A percentile compares a stretch with the other conserved stretches of the same genome.
phyloP scores from a whole-genome alignment of 1,140 invertebrate genomes.

The Heterodera schachtii region DNA sequence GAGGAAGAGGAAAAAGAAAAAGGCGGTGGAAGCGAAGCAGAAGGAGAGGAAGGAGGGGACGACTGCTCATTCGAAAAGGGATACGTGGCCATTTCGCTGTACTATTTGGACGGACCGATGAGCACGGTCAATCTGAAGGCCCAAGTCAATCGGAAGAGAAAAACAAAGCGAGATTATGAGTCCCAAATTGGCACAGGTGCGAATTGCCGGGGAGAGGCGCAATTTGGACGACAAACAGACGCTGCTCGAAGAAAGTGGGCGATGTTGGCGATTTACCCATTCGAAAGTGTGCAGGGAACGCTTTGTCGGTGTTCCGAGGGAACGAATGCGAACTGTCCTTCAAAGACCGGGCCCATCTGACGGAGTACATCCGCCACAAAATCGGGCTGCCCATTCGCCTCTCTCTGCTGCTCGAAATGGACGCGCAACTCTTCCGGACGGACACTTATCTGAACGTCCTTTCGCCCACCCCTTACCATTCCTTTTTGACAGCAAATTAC shows the following conservation, averaged over 20 bases:
- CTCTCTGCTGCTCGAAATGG: constrained; percentile 55
- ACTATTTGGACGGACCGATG: constrained; percentile 52
- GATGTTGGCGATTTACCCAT: not conserved
- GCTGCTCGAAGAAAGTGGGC: constrained; percentile 14
- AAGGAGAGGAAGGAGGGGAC: constrained; percentile 26
- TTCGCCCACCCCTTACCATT: constrained; percentile 60
- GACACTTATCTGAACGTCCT: constrained; percentile 59
- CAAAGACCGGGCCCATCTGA: constrained; percentile 27
- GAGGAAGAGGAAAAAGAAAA: constrained; percentile 38
- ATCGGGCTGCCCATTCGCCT: constrained; percentile 52
- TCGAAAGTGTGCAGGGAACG: constrained; percentile 18
- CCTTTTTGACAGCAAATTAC: constrained; percentile 62
- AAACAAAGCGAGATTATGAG: not conserved
- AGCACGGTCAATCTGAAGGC: constrained; percentile 38
- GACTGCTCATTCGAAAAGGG: constrained; percentile 26
- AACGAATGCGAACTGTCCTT: constrained; percentile 45
- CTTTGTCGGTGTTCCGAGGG: constrained; percentile 33
- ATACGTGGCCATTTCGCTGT: constrained; percentile 52
- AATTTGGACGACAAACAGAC: constrained; percentile 21
- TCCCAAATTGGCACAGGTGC: constrained; percentile 11
- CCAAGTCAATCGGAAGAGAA: constrained; percentile 15
- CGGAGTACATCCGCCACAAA: constrained; percentile 38
- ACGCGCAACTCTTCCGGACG: constrained; percentile 51
- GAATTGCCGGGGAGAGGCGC: constrained; percentile 31
- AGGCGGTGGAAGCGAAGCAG: constrained; percentile 1